These are phyloP conservation scores for Erythrocercus mccallii DNA, from an alignment of 2,113 vertebrate species.

Conservation along the genomic window DNA sequence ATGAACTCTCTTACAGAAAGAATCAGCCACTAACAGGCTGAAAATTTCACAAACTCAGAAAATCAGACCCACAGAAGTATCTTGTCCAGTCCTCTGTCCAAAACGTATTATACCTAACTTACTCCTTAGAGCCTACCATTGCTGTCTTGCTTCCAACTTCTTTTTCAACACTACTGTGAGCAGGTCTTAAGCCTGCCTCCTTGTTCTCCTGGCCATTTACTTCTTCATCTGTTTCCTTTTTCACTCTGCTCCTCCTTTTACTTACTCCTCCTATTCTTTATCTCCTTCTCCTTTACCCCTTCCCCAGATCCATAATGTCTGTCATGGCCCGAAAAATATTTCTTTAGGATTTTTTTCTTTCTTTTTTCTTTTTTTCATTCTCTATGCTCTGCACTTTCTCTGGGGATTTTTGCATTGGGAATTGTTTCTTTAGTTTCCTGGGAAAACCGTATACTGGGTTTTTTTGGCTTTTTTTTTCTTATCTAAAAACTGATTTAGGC, in stretches of 20 bases:
- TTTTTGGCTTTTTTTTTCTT: background rate
- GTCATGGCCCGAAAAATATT: background rate
- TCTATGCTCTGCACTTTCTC: background rate
- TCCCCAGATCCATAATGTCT: background rate
- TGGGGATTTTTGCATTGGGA: background rate
- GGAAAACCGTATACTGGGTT: background rate
- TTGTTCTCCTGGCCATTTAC: background rate
- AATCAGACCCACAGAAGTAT: no score
- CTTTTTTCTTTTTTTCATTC: background rate
- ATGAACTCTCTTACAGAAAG: no score
- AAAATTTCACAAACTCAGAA: no score
- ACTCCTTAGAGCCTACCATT: background rate
- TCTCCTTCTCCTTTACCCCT: background rate
- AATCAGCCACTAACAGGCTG: no score
- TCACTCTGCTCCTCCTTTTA: background rate
- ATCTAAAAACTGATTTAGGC: background rate
- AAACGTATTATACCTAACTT: background rate
- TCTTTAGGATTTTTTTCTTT: background rate
- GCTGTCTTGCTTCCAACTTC: background rate
- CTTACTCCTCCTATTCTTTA: background rate
- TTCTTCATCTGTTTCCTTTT: background rate
- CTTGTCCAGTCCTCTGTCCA: background rate
- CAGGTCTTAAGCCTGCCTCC: background rate
- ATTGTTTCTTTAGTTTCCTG: background rate
- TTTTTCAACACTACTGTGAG: background rate